These are phyloP conservation scores for Meiosimyza decipiens DNA, from an alignment of 2,888 invertebrate species.

Conservation along the genomic window DNA sequence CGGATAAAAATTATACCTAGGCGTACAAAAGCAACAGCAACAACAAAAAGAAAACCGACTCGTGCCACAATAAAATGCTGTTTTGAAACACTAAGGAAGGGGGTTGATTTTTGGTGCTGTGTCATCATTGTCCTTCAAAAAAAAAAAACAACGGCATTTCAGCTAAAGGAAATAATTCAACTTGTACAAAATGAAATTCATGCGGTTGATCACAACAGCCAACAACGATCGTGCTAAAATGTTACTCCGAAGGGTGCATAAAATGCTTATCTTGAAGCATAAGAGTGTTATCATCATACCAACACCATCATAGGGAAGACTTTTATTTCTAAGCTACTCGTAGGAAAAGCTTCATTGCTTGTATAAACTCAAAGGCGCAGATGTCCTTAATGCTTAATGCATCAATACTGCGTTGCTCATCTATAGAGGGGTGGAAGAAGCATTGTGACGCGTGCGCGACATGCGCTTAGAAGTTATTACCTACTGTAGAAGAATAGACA, in stretches of 20 bases:
- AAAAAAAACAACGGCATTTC: not conserved
- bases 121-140: conserved; percentile 8
- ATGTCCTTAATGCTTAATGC: conserved; percentile 25
- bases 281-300: not conserved
- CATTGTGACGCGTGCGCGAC: conserved; percentile 51
- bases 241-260: conserved; percentile 4
- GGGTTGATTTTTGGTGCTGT: conserved; percentile 17
- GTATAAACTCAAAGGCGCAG: conserved; percentile 33
- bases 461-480: conserved; percentile 42
- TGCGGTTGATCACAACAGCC: conserved; percentile 20
- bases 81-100: not conserved
- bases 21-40: conserved; percentile 34
- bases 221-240: not conserved
- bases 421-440: not conserved
- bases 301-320: too few species aligned
- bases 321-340: not conserved
- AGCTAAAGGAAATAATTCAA: not conserved
- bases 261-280: conserved; percentile 37
- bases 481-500: not conserved
- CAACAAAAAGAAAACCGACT: conserved; percentile 32
- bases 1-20: not conserved
- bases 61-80: conserved; percentile 38
- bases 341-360: conserved; percentile 30
- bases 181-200: conserved; percentile 8
- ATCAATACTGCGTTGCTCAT: conserved; percentile 1